phyloP scores from a whole-genome alignment of 1,140 invertebrate genomes.

The Mylabris phalerata region DNA sequence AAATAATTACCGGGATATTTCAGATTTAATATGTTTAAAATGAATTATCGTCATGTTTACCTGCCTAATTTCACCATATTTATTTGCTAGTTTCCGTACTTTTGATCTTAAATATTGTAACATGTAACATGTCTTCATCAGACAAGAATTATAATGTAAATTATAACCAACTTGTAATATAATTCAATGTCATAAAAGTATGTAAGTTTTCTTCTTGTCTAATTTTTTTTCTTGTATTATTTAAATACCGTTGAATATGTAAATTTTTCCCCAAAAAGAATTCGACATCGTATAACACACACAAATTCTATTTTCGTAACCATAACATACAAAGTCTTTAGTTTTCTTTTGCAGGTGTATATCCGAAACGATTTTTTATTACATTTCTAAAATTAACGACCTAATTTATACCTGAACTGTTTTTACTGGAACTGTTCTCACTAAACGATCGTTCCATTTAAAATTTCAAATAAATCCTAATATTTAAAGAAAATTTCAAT shows the following conservation, averaged over 20 bases:
- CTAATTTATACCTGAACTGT: constrained; percentile 8
- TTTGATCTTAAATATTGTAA: not conserved
- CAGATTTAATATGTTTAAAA: constrained; percentile 2
- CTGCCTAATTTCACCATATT: constrained; percentile 9
- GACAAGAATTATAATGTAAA: not conserved
- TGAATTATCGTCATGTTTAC: constrained; percentile 11
- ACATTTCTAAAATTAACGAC: constrained; percentile 6
- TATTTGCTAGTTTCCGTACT: constrained; percentile 5
- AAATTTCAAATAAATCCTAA: no score
- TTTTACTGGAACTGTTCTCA: not conserved
- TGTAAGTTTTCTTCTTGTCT: not conserved
- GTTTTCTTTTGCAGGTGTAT: constrained; percentile 6
- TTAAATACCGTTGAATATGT: not conserved
- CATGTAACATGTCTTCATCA: constrained; percentile 6
- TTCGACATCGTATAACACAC: not conserved
- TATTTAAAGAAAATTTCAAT: no score
- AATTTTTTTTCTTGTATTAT: not conserved
- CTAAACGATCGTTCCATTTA: not conserved
- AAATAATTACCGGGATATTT: constrained; percentile 1
- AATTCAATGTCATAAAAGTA: not conserved
- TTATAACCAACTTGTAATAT: not conserved
- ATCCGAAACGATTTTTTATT: constrained; percentile 5
- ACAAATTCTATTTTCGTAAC: constrained; percentile 1
- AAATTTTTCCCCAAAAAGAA: not conserved
- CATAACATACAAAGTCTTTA: not conserved